Percentiles rank a stretch among this genome's conserved stretches.
phyloP scores from a whole-genome alignment of 2,113 vertebrate species.

The Gambusia affinis region DNA sequence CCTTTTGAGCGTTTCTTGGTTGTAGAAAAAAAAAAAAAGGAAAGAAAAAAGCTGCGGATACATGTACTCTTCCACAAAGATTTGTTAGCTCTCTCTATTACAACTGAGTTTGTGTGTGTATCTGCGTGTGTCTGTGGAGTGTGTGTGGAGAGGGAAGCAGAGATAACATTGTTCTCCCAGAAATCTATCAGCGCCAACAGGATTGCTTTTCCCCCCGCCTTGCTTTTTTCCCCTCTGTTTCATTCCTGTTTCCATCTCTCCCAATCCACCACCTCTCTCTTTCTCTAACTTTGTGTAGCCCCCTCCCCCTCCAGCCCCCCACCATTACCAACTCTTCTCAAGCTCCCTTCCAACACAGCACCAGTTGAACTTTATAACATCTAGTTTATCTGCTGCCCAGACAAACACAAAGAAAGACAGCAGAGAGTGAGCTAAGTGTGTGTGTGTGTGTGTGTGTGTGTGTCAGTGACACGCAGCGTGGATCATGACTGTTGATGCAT shows the following conservation, averaged over 20 bases:
- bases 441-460: constrained; percentile 2
- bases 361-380: constrained; percentile 70
- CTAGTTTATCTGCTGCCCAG: constrained; percentile 61
- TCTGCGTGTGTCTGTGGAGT: constrained; percentile 29
- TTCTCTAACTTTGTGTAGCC: constrained; percentile 4
- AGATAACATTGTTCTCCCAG: constrained; percentile 75
- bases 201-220: constrained; percentile 64
- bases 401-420: constrained; percentile 48
- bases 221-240: constrained; percentile 60
- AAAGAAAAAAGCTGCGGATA: constrained; percentile 38
- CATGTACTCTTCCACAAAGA: constrained; percentile 69
- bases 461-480: neutral
- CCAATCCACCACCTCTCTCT: constrained; percentile 5
- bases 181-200: constrained; percentile 76
- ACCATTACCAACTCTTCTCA: constrained; percentile 33
- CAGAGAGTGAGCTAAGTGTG: constrained; percentile 21
- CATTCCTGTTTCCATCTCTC: constrained; percentile 62
- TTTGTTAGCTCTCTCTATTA: constrained; percentile 67
- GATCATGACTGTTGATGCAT: no score
- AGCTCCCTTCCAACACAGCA: constrained; percentile 44
- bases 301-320: constrained; percentile 12
- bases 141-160: constrained; percentile 51
- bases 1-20: constrained; percentile 48
- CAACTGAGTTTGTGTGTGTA: constrained; percentile 36
- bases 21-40: constrained; percentile 54